phyloP scores from a whole-genome alignment of 2,888 invertebrate species.

The Drosophila lacicola region DNA sequence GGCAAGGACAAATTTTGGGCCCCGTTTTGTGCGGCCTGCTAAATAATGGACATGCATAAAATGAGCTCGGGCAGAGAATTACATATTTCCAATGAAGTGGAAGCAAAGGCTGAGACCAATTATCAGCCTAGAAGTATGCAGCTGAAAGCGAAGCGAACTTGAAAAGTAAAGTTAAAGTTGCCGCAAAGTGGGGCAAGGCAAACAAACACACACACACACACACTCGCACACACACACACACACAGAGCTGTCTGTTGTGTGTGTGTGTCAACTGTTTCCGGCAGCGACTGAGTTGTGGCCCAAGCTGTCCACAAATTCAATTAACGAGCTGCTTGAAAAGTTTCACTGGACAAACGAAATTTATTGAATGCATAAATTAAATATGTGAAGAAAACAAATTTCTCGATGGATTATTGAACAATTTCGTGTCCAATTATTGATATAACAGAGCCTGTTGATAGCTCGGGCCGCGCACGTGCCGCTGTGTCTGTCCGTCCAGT shows the following conservation, averaged over 20 bases:
- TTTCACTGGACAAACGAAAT: slow-evolving; percentile 2
- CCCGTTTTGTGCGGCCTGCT: slow-evolving; percentile 29
- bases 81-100: slow-evolving; percentile 3
- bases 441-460: background rate
- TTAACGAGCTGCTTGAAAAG: slow-evolving; percentile 16
- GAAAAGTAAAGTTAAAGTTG: background rate
- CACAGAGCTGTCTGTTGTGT: background rate
- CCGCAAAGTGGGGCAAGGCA: slow-evolving; percentile 22
- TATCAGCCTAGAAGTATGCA: slow-evolving; percentile 30
- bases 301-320: slow-evolving; percentile 29
- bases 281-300: too few species aligned
- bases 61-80: slow-evolving; percentile 12
- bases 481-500: background rate
- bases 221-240: background rate
- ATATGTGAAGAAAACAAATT: background rate
- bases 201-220: background rate
- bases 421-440: background rate
- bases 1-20: slow-evolving; percentile 51
- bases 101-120: background rate
- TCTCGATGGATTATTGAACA: background rate
- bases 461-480: background rate
- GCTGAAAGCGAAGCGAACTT: slow-evolving; percentile 2
- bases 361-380: background rate
- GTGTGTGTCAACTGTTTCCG: too few species aligned
- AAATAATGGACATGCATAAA: slow-evolving; percentile 53